Evolutionary conservation across 2,888 invertebrate genomes (phyloP).

Genomic region (Leucoma salicis): DNA sequence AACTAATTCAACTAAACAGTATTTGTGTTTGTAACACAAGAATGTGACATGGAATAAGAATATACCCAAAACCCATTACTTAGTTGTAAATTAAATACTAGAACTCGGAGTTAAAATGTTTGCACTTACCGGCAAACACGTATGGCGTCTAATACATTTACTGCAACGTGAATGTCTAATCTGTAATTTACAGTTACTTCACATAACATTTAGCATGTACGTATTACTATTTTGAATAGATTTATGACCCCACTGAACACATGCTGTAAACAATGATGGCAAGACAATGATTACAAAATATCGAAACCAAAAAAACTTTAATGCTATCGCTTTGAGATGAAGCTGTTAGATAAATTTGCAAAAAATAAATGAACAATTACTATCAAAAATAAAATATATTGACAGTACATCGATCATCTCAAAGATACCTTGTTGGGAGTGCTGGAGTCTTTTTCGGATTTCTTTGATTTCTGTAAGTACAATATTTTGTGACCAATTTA

Average conservation of each 20-base stretch:
- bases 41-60: slow-evolving; percentile 1
- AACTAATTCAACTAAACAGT: too few species aligned
- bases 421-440: slow-evolving; percentile 87
- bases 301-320: slow-evolving; percentile 45
- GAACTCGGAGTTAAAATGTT: slow-evolving; percentile 34
- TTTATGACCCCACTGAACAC: slow-evolving; percentile 52
- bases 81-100: slow-evolving; percentile 11
- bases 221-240: slow-evolving; percentile 29
- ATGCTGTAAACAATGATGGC: slow-evolving; percentile 42
- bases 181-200: slow-evolving; percentile 60
- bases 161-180: slow-evolving; percentile 73
- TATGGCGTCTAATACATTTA: slow-evolving; percentile 67
- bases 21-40: not conserved
- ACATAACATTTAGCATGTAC: not conserved
- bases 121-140: slow-evolving; percentile 74
- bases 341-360: slow-evolving; percentile 48
- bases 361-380: slow-evolving; percentile 36
- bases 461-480: slow-evolving; percentile 89
- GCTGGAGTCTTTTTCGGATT: slow-evolving; percentile 86
- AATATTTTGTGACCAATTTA: slow-evolving; percentile 48
- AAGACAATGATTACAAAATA: slow-evolving; percentile 35
- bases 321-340: slow-evolving; percentile 45
- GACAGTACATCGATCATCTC: slow-evolving; percentile 46
- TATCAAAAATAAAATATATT: slow-evolving; percentile 28
- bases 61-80: slow-evolving; percentile 19